Evolutionary conservation across 2,888 invertebrate species (phyloP).

Genomic region (Drosophila tanythrix): DNA sequence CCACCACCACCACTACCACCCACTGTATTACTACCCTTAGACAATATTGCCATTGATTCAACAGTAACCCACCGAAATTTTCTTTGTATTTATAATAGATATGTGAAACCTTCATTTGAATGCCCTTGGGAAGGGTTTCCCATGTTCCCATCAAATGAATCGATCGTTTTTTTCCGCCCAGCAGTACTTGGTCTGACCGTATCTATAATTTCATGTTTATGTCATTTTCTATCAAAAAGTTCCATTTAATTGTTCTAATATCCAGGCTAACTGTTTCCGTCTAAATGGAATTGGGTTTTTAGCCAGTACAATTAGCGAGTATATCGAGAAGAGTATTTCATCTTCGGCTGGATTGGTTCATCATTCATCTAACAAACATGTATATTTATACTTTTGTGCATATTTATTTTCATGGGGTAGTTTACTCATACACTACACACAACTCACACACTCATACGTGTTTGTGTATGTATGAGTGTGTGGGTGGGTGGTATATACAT

Average conservation of each 20-base stretch:
- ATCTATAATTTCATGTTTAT: not conserved
- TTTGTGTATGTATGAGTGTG: not conserved
- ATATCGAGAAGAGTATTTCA: not conserved
- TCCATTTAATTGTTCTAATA: not conserved
- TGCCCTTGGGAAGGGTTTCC: slow-evolving; percentile 5
- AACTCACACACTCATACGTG: not conserved
- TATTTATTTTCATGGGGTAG: slow-evolving; percentile 6
- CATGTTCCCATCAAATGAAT: not conserved
- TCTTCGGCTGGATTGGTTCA: not conserved
- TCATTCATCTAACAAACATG: slow-evolving; percentile 1
- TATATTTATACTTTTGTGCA: slow-evolving; percentile 2
- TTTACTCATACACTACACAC: slow-evolving; percentile 4
- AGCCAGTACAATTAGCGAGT: not conserved
- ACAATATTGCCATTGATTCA: slow-evolving; percentile 60
- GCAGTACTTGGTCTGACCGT: not conserved
- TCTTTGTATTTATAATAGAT: slow-evolving; percentile 24
- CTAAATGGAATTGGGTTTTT: not conserved
- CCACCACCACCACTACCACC: not conserved
- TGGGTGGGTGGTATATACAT: not conserved
- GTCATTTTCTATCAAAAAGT: not conserved
- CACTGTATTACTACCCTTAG: slow-evolving; percentile 24
- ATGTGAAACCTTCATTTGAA: slow-evolving; percentile 6
- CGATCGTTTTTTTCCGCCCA: not conserved
- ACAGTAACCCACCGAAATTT: slow-evolving; percentile 43
- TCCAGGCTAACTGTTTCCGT: not conserved